phyloP scores from a whole-genome alignment of 2,113 vertebrate genomes.

The Rhombomys opimus region DNA sequence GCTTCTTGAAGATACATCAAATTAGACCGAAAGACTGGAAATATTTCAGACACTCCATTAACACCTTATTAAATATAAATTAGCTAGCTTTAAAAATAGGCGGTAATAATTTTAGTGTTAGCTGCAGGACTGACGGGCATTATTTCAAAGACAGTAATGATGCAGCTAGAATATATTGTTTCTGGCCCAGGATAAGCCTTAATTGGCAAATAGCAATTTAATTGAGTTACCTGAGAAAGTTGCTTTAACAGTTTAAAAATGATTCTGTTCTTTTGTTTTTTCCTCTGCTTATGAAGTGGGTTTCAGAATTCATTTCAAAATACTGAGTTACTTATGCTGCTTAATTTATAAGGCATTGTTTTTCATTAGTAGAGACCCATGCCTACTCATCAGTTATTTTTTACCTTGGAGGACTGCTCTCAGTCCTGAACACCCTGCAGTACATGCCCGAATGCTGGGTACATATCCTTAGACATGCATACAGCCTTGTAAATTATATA shows the following conservation, averaged over 20 bases:
- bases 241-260: background rate
- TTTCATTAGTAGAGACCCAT: background rate
- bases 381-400: background rate
- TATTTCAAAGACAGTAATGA: constrained; percentile 5
- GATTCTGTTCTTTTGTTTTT: background rate
- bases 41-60: constrained; percentile 34
- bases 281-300: background rate
- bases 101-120: constrained; percentile 6
- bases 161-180: background rate
- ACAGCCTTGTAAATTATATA: background rate
- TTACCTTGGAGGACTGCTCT: background rate
- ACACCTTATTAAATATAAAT: constrained; percentile 41
- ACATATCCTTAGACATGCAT: background rate
- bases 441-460: background rate
- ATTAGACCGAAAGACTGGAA: constrained; percentile 18
- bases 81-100: constrained; percentile 37
- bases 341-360: background rate
- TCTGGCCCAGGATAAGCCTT: background rate
- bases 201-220: background rate
- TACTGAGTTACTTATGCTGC: background rate
- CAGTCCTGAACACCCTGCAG: background rate
- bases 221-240: background rate
- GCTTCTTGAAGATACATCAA: constrained; percentile 15
- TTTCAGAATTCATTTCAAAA: background rate
- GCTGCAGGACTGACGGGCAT: background rate